Base-by-base conservation (phyloP, 2,888 invertebrate genomes). In the Scelioninae gen. 1 region DNA sequence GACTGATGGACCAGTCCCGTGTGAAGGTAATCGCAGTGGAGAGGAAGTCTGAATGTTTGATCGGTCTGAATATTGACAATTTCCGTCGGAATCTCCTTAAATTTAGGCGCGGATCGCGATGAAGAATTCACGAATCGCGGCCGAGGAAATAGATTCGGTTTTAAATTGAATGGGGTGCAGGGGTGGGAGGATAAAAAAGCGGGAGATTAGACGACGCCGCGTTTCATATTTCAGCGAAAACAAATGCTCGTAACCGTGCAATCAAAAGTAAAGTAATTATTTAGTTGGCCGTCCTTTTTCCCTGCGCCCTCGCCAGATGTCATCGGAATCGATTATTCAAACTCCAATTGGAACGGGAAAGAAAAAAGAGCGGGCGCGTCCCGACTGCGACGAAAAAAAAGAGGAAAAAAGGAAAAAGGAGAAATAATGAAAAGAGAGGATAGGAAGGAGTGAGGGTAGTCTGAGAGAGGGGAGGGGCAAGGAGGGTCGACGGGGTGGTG, bases 301-400 rank as follows among this genome's bases (percentile, higher is more conserved):
- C 43, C 40, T 40, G 53, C 60, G 45, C 45, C 43, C 72, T 49
- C 80, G 43, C 72, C 79, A 80, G 79, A 80, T 74, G 79, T 68
- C 72, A 80, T 80, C 58, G 72, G 38, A 68, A 80, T 74, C 79
- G 79, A 80, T 80, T 80, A 74, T 66, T 80, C 79, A 62, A 80
- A 80, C 79, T 74, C 49, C 66, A 62, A 74, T 72, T 80, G 68
- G 66, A 80, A 80, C 34, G 63, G 72, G 79, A 63, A 78, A 23
- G 55, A 68, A 77, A 62, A 77, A 78, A 78, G 63, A 49, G 47
- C 56, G 63, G 69, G 69, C 71, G 78, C 71, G 62, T 71, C 69
- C 78, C 78, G 71, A 69, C 77, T 45, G 55, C 53, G 55, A 75
- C 51, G 40, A 65, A 49, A 55, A 62, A 68, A 69, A 62, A 68